Percentiles rank a stretch among this genome's conserved stretches.
These are phyloP conservation scores for Campoplex nolae DNA, from an alignment of 2,888 invertebrate species.

Conservation along the genomic window DNA sequence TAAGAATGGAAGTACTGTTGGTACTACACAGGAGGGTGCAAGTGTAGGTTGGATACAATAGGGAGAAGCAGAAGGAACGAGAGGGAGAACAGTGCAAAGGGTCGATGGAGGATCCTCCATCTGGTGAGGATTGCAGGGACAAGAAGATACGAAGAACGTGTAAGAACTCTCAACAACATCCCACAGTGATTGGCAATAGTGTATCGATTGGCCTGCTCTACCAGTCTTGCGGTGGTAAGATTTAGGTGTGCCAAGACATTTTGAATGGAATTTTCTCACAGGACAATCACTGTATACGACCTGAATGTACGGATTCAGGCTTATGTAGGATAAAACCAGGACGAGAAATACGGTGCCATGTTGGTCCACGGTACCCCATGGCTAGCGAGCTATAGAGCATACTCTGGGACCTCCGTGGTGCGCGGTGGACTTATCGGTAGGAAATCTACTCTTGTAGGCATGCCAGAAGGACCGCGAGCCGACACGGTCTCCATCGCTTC, in stretches of 20 bases:
- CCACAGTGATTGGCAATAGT: conserved; percentile 43
- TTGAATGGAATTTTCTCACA: conserved; percentile 34
- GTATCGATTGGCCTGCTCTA: conserved; percentile 1
- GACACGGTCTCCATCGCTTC: conserved; percentile 70
- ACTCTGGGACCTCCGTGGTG: conserved; percentile 80
- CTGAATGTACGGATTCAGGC: conserved; percentile 24
- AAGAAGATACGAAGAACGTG: conserved; percentile 14
- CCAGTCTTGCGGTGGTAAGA: background rate
- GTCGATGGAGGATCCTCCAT: conserved; percentile 45
- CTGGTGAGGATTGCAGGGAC: conserved; percentile 35
- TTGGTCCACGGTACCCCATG: conserved; percentile 61
- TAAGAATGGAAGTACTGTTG: conserved; percentile 53
- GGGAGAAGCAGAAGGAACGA: conserved; percentile 23
- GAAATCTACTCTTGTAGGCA: conserved; percentile 83
- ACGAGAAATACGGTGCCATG: conserved; percentile 37
- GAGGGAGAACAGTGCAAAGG: conserved; percentile 46
- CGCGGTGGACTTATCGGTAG: conserved; percentile 81
- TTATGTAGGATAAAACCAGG: conserved; percentile 10
- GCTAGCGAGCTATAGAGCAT: conserved; percentile 71
- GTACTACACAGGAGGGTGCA: conserved; percentile 61
- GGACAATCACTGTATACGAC: conserved; percentile 28
- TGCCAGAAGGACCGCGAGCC: conserved; percentile 74
- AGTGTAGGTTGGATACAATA: conserved; percentile 62
- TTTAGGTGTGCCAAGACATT: conserved; percentile 15
- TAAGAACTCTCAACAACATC: background rate